Evolutionary conservation across 2,797 vertebrate species (phyloP), one percentile per base, ranked within the genome.

Genomic region (Amazona finschi): DNA sequence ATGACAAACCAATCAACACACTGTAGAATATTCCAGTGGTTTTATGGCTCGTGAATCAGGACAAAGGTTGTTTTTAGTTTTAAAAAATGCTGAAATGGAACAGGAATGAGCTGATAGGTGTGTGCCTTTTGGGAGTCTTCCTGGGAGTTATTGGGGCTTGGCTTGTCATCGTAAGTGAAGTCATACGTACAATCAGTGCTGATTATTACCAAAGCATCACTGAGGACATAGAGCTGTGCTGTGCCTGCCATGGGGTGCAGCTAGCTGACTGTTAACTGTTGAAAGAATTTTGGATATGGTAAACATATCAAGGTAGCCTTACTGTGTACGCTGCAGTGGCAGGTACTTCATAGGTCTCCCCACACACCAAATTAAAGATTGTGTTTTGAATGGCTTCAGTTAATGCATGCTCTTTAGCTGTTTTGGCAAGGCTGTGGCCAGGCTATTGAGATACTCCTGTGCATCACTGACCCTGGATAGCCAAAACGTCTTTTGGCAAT

Each of bases 1-100:
- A 72, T 74, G 88, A 74, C 55, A 97, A 88, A 75, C 20, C 7
- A 6, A 80, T 83, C 10, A 22, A 72, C 33, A 80, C 50, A 55
- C 7, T 73, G 44, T 27, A 85, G 78, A 83, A 66, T 75, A 65
- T 86, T 85, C 36, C 39, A 83, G 73, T 75, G 77, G 31, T 4
- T 74, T 43, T 84, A 87, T 21, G 77, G 50, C 27, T 90, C 53
- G 25, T 86, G 55, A 87, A 77, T 53, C n/a, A 43, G 33, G n/a
- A 47, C 31, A 71, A 67, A 92, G 55, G 70, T 90, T 74, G 72
- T 86, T 91, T 95, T 89, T 93, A 22, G 41, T 49, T 92, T 91
- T 53, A 66, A 83, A 84, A 84, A 71, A 28, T 75, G 50, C 27
- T 64, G 41, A 73, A 95, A 83, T 73, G 9, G 65, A 91, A 85